Conservation (phyloP, 1,140 invertebrate species). For the Oncopodura yosiiana region DNA sequence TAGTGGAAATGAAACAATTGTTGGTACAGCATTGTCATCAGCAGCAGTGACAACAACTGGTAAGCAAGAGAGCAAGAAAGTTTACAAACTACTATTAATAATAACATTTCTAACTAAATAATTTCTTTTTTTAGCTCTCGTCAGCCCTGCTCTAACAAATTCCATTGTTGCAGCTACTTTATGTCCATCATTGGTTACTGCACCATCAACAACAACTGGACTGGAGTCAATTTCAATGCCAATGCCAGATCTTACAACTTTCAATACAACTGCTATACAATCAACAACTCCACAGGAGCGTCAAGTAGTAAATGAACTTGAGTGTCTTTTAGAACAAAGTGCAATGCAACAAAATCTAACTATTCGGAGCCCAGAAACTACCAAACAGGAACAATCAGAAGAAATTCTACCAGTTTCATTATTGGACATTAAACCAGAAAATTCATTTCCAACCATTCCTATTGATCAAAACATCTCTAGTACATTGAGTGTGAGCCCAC, state of each 20-base stretch:
- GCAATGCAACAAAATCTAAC: background rate
- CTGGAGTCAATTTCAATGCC: slow-evolving; percentile 1
- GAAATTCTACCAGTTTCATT: background rate
- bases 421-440: background rate
- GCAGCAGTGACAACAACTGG: no score
- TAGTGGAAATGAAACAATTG: background rate
- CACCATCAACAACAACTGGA: background rate
- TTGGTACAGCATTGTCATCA: background rate
- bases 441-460: background rate
- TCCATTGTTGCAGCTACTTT: background rate
- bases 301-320: slow-evolving; percentile 21
- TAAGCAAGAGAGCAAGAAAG: no score
- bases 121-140: no score
- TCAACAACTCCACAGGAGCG: slow-evolving; percentile 9
- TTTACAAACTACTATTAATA: no score
- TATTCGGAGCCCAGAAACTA: no score
- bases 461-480: no score
- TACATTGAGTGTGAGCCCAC: no score
- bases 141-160: background rate
- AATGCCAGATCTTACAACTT: no score
- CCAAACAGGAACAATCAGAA: background rate
- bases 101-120: no score
- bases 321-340: slow-evolving; percentile 20
- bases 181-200: background rate
- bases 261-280: slow-evolving; percentile 7